phyloP scores from a whole-genome alignment of 2,888 invertebrate genomes.

The Epirrita christyi region DNA sequence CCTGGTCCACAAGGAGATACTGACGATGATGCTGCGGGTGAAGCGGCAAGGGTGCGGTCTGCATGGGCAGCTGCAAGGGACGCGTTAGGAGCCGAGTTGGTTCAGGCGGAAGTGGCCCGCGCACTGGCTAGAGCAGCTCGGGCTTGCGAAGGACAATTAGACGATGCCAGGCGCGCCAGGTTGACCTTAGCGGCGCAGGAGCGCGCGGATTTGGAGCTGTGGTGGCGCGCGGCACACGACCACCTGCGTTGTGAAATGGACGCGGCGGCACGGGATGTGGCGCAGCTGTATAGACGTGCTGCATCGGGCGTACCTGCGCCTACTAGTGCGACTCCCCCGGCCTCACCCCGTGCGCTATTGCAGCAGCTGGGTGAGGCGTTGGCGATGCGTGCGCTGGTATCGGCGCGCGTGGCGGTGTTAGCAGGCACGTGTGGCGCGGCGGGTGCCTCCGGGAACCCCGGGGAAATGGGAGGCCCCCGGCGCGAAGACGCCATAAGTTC shows the following conservation, averaged over 20 bases:
- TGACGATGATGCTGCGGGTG: constrained; percentile 74
- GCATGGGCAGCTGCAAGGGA: constrained; percentile 91
- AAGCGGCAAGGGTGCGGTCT: constrained; percentile 88
- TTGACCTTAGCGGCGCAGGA: constrained; percentile 88
- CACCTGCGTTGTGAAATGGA: constrained; percentile 90
- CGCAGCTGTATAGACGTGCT: constrained; percentile 87
- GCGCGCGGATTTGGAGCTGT: constrained; percentile 88
- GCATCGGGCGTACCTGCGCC: constrained; percentile 65
- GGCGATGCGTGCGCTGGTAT: constrained; percentile 82
- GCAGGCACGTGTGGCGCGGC: constrained; percentile 82
- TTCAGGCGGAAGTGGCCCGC: constrained; percentile 91
- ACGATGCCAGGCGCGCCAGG: constrained; percentile 80
- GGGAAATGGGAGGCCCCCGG: constrained; percentile 48
- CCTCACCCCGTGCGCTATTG: constrained; percentile 57
- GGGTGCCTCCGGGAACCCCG: constrained; percentile 38
- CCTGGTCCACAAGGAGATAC: constrained; percentile 85
- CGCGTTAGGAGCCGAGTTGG: constrained; percentile 89
- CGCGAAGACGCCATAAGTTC: constrained; percentile 69
- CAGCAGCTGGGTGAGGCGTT: constrained; percentile 56
- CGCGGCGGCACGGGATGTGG: constrained; percentile 87
- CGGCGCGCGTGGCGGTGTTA: constrained; percentile 89
- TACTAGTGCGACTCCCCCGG: constrained; percentile 65
- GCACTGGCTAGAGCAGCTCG: constrained; percentile 89
- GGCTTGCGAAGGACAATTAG: constrained; percentile 87
- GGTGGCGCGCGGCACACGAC: constrained; percentile 90